These are phyloP conservation scores for Callaeas wilsoni DNA, from an alignment of 2,113 vertebrate genomes.

Conservation along the genomic window DNA sequence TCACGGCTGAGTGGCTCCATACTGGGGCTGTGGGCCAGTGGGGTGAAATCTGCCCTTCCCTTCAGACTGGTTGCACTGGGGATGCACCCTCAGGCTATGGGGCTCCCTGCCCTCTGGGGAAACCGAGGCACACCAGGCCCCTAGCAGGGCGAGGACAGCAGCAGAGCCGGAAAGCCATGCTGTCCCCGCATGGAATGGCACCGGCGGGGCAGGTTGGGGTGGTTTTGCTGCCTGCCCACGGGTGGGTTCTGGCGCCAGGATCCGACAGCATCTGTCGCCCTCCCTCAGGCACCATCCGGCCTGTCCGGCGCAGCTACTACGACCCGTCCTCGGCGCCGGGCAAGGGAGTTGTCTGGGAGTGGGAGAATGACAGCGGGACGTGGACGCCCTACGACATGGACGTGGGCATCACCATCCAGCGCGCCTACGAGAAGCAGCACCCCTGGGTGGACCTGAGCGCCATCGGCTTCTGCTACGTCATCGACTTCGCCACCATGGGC, in stretches of 20 bases:
- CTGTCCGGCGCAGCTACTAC: conserved; percentile 75
- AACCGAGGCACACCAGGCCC: background rate
- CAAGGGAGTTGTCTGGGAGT: conserved; percentile 79
- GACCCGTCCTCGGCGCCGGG: conserved; percentile 71
- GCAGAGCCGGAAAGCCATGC: fast-evolving
- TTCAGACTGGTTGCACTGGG: background rate
- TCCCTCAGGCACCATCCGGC: conserved; percentile 75
- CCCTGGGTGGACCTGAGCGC: conserved; percentile 77
- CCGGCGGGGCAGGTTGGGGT: background rate
- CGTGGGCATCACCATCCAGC: conserved; percentile 77
- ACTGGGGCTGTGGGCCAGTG: background rate
- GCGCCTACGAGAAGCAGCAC: conserved; percentile 74
- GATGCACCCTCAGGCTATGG: background rate
- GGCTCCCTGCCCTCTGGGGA: background rate
- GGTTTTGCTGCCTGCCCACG: background rate
- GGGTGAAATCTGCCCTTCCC: background rate
- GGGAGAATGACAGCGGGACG: conserved; percentile 75
- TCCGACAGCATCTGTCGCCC: background rate
- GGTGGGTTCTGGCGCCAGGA: background rate
- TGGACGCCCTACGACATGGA: conserved; percentile 81
- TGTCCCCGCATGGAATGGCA: fast-evolving
- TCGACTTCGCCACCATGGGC: conserved; percentile 78
- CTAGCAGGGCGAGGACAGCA: background rate
- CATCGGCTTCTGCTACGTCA: conserved; percentile 78
- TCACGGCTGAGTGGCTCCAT: background rate